Percentiles rank a stretch among this genome's conserved stretches.
These are phyloP conservation scores for Ranitomeya imitator DNA, from an alignment of 2,113 vertebrate genomes.

Conservation along the genomic window DNA sequence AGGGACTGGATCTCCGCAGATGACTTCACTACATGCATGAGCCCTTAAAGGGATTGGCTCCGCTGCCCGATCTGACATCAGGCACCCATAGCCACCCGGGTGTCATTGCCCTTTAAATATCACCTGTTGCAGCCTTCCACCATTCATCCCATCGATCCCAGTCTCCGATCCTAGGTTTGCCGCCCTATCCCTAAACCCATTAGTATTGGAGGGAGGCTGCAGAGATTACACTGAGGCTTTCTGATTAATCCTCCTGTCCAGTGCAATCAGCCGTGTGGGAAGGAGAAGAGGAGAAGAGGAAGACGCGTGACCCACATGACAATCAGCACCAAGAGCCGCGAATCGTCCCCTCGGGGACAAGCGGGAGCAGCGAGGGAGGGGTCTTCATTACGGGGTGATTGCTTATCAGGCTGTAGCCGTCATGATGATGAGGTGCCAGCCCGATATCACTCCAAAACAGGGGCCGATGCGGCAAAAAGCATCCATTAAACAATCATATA, in stretches of 20 bases:
- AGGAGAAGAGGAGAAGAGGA: conserved; percentile 36
- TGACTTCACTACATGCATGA: no score
- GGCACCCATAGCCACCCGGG: not conserved
- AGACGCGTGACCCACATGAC: conserved; percentile 44
- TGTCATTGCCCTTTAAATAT: not conserved
- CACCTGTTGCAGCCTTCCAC: not conserved
- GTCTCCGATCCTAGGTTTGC: not conserved
- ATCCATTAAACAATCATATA: not conserved
- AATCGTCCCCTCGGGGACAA: conserved; percentile 17
- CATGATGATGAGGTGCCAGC: not conserved
- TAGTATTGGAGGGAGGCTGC: conserved; percentile 52
- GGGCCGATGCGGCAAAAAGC: not conserved
- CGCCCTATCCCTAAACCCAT: conserved; percentile 5
- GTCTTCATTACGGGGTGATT: not conserved
- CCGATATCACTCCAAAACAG: not conserved
- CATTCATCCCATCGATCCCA: no score
- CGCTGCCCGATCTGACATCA: not conserved
- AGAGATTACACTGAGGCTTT: conserved; percentile 29
- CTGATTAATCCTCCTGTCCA: conserved; percentile 39
- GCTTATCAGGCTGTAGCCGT: not conserved
- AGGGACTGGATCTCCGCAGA: no score
- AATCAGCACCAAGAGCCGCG: conserved; percentile 11
- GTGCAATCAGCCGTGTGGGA: conserved; percentile 50
- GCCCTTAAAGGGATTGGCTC: no score
- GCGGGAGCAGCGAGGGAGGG: not conserved